Evolutionary conservation across 2,113 vertebrate genomes (phyloP), one percentile per base, ranked within the genome.

Genomic region (Empidonax alnorum): DNA sequence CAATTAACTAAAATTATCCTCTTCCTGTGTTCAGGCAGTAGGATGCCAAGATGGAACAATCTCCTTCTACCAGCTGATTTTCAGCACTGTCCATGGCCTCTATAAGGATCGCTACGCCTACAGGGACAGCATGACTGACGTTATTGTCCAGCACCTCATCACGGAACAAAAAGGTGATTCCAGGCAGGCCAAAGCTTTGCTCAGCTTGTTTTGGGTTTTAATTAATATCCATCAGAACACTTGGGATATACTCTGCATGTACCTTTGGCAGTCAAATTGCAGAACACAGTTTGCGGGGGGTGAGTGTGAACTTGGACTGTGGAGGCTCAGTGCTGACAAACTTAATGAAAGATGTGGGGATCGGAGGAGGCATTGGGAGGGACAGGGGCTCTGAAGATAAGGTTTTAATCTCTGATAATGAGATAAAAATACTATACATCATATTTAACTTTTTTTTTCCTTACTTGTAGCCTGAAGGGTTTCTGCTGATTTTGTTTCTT

Each of bases 11-110:
- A 24, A 55, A 21, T 24, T 1, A 7, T 24, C 81, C 61, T 79
- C 35, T 59, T 68, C 46, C 68, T 74, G 35, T 67, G 67, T 75
- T 10, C 96, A 99, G 99, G 99, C 99, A 80, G 97, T 99, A 27
- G 99, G 99, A 53, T 99, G 99, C 97, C 99, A 99, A 94, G 99
- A 99, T 91, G 99, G 99, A 93, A 99, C 99, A 14, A 98, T 99
- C 59, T 98, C 99, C 81, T 99, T 99, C 94, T 99, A 99, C 96
- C 99, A 99, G 97, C 97, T 99, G 65, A 98, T 99, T 94, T 99
- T 99, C 97, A 99, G 99, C 94, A 99, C 99, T 14, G 99, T 99
- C 55, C 99, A 99, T 3, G 99, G 99, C 65, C 98, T 99, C 28
- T 99, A 99, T 67, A 99, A 99, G 72, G 99, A 99, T 96, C 98